phyloP scores from a whole-genome alignment of 1,140 invertebrate species.

The Cylas formicarius region DNA sequence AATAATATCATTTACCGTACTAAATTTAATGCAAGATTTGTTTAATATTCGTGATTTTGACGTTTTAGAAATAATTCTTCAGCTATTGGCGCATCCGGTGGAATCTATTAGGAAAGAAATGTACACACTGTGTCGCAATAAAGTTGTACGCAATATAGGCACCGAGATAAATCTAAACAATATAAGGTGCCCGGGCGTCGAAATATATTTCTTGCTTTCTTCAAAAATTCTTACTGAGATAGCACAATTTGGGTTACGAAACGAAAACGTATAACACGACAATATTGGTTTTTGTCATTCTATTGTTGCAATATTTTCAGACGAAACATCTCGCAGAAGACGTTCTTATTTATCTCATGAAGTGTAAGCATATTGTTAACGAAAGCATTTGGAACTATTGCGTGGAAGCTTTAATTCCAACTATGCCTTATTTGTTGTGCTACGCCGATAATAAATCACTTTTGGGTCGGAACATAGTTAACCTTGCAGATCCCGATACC shows the following conservation, averaged over 20 bases:
- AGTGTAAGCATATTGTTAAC: constrained; percentile 52
- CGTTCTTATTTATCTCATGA: constrained; percentile 54
- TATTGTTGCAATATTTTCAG: constrained; percentile 37
- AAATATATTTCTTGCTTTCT: constrained; percentile 48
- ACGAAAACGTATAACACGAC: constrained; percentile 32
- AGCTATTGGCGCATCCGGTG: constrained; percentile 44
- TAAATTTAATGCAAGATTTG: no score
- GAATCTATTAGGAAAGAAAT: constrained; percentile 38
- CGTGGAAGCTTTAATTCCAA: constrained; percentile 49
- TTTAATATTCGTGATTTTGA: no score
- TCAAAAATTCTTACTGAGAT: constrained; percentile 54
- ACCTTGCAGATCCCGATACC: constrained; percentile 54
- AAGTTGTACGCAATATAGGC: constrained; percentile 41
- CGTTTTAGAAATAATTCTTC: constrained; percentile 42
- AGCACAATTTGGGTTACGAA: constrained; percentile 51
- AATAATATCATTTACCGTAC: no score
- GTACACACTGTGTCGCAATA: constrained; percentile 42
- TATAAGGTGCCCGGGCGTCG: constrained; percentile 38
- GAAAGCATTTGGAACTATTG: constrained; percentile 52
- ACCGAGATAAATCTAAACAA: constrained; percentile 36
- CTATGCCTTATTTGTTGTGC: constrained; percentile 48
- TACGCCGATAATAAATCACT: constrained; percentile 40
- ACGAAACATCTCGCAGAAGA: constrained; percentile 50
- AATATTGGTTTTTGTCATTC: not conserved
- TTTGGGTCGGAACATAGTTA: constrained; percentile 51